Evolutionary conservation across 2,797 vertebrate genomes (phyloP).

Genomic region (Somateria mollissima): DNA sequence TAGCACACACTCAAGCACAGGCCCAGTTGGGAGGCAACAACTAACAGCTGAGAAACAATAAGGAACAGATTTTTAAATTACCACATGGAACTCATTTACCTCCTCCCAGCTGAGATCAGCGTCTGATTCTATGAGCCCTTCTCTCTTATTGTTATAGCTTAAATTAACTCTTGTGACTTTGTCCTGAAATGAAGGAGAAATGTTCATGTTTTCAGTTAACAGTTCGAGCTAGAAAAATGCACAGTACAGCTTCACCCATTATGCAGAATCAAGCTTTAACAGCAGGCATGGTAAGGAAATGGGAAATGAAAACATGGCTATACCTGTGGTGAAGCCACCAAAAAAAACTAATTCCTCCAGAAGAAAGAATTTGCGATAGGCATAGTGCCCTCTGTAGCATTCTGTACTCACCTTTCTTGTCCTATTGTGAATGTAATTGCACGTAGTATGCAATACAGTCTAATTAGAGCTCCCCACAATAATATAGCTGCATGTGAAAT

Average conservation of each 20-base stretch:
- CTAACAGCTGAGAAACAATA: conserved; percentile 53
- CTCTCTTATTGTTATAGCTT: background rate
- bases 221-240: background rate
- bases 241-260: background rate
- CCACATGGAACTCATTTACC: conserved; percentile 52
- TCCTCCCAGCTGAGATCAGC: conserved; percentile 35
- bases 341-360: background rate
- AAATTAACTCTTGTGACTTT: conserved; percentile 25
- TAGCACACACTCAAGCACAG: conserved; percentile 3
- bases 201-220: background rate
- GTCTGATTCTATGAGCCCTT: background rate
- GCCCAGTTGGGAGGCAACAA: conserved; percentile 2
- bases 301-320: background rate
- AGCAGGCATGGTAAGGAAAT: background rate
- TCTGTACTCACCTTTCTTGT: background rate
- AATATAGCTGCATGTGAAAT: background rate
- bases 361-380: background rate
- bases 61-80: conserved; percentile 62
- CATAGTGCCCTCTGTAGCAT: background rate
- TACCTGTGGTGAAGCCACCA: background rate
- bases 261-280: background rate
- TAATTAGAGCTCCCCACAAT: background rate
- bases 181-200: background rate
- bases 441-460: background rate
- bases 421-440: background rate